Conservation (phyloP, 2,888 invertebrate genomes). For the Bellardia bayeri region DNA sequence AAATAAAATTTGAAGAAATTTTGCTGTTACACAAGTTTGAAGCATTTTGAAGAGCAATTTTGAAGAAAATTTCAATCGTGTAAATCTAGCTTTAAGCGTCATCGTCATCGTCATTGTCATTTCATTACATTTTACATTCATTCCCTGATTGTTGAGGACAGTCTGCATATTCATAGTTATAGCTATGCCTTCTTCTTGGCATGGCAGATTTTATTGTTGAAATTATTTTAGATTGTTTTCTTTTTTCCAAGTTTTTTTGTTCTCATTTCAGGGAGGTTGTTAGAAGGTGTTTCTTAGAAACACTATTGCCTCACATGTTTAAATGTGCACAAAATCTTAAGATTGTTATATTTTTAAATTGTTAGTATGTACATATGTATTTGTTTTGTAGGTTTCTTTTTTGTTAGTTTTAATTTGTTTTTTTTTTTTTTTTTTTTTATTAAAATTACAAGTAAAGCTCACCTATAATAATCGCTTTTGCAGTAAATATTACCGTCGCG, state of each 20-base stretch:
- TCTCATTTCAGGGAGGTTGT: constrained; percentile 60
- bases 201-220: constrained; percentile 31
- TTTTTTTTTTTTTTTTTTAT: constrained; percentile 13
- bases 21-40: too few relatives aligned
- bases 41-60: too few relatives aligned
- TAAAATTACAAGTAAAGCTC: constrained; percentile 82
- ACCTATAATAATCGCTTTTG: constrained; percentile 98
- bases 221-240: neutral
- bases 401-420: neutral
- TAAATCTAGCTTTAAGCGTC: too few relatives aligned
- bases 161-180: neutral
- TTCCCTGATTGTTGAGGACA: constrained; percentile 26
- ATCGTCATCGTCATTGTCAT: constrained; percentile 28
- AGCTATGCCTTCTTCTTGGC: neutral
- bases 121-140: constrained; percentile 6
- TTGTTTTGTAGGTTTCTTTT: neutral
- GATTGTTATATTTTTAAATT: constrained; percentile 42
- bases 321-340: constrained; percentile 53
- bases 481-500: constrained; percentile 97
- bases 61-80: too few relatives aligned
- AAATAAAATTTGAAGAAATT: too few relatives aligned
- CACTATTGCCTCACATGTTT: constrained; percentile 62
- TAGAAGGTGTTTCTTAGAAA: constrained; percentile 72
- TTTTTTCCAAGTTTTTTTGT: neutral
- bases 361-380: neutral